Base-by-base conservation (phyloP, 2,888 invertebrate genomes). In the Rapana venosa region DNA sequence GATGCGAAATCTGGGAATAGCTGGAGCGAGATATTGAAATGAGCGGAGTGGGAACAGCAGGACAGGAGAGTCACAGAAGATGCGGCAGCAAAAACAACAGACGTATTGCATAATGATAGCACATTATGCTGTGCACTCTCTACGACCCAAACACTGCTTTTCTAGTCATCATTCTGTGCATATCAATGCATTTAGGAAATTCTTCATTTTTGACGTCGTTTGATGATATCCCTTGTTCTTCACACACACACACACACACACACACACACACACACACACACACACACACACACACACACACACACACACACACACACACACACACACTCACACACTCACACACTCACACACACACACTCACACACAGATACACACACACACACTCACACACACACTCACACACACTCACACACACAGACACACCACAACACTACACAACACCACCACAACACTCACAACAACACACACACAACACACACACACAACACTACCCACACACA, bases 381-480 rank as follows among this genome's bases (percentile, higher is more conserved):
- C 17, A 74, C 32, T 0, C 79, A 30, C 79, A 79, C 35, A 79
- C 70, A 70, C 61, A 22, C 70, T 26, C 70, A 70, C 22, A 22
- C 8, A 70, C 70, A 70, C 70, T 8, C 20, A 22, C 61, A 61
- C 61, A 61, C 61, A 61, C 61, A 61, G 13, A 61, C 61, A 61
- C 61, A 61, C 61, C 8, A 8, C 8, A 8, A 61, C 61, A 61
- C 61, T n/a, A n/a, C n/a, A n/a, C n/a, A n/a, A n/a, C n/a, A n/a
- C n/a, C n/a, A n/a, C n/a, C n/a, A n/a, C n/a, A n/a, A n/a, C n/a
- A n/a, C n/a, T n/a, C n/a, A n/a, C n/a, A n/a, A n/a, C n/a, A 8
- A 61, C 61, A 61, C 61, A 61, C 74, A 74, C 74, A 74, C n/a
- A n/a, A 74, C 74, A 74, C 74, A 74, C n/a, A 74, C 74, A 74